phyloP scores from a whole-genome alignment of 1,140 invertebrate species.

The Drosophila ogumai region DNA sequence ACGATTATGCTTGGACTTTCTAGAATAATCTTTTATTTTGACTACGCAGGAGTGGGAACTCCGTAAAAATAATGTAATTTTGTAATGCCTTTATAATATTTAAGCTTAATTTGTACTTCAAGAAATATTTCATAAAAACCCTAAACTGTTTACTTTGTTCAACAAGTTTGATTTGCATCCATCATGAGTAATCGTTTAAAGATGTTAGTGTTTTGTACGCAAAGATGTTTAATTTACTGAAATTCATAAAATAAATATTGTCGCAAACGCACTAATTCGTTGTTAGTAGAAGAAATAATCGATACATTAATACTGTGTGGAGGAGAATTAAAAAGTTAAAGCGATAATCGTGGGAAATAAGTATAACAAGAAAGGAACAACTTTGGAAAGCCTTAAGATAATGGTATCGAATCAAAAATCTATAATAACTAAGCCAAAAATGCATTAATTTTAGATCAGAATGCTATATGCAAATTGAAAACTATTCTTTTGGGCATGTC shows the following conservation, averaged over 20 bases:
- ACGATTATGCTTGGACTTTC: conserved; percentile 76
- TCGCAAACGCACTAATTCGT: neutral
- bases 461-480: no score
- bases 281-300: neutral
- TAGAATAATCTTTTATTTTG: conserved; percentile 1
- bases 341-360: no score
- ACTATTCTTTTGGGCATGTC: no score
- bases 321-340: no score
- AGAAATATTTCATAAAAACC: neutral
- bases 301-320: no score
- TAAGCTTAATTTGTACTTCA: neutral
- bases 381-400: no score
- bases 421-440: no score
- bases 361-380: no score
- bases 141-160: neutral
- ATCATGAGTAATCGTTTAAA: neutral
- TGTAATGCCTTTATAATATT: neutral
- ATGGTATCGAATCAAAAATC: no score
- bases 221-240: neutral
- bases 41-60: neutral
- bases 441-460: no score
- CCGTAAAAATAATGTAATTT: neutral
- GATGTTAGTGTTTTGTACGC: neutral
- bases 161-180: neutral
- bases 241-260: neutral